phyloP scores from a whole-genome alignment of 2,888 invertebrate species.

The Orthosia gothica region DNA sequence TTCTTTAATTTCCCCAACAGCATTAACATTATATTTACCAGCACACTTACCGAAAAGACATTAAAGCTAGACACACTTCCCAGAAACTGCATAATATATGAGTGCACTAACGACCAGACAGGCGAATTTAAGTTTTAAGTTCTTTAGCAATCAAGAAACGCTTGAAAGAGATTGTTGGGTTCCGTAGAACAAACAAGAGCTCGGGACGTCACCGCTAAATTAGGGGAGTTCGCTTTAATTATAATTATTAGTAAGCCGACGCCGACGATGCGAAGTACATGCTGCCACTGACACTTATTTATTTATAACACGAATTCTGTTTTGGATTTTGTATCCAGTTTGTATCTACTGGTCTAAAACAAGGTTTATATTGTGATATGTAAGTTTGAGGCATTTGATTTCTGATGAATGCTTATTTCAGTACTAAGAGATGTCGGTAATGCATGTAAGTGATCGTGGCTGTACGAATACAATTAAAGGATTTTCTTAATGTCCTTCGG shows the following conservation, averaged over 20 bases:
- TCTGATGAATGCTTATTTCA: no score
- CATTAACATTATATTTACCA: constrained; percentile 36
- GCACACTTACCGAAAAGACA: constrained; percentile 44
- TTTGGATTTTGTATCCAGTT: constrained; percentile 12
- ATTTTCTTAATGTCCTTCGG: no score
- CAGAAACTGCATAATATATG: constrained; percentile 66
- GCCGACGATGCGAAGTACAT: constrained; percentile 31
- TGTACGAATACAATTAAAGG: no score
- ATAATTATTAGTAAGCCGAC: constrained; percentile 46
- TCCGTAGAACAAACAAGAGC: constrained; percentile 59
- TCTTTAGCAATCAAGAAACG: constrained; percentile 73
- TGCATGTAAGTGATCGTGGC: no score
- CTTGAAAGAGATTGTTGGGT: constrained; percentile 67
- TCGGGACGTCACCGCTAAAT: constrained; percentile 48
- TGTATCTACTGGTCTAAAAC: no score
- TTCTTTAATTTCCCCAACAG: constrained; percentile 35
- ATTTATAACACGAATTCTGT: constrained; percentile 34
- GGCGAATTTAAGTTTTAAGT: constrained; percentile 75
- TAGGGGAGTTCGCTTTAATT: constrained; percentile 50
- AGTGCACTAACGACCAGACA: constrained; percentile 60
- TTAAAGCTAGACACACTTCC: constrained; percentile 47
- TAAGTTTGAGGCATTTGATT: no score
- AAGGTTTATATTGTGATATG: background rate
- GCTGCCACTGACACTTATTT: constrained; percentile 41
- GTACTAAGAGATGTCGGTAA: no score